Percentiles rank a stretch among this genome's conserved stretches.
These are phyloP conservation scores for Agrochola lychnidis DNA, from an alignment of 2,888 invertebrate species.

Conservation along the genomic window DNA sequence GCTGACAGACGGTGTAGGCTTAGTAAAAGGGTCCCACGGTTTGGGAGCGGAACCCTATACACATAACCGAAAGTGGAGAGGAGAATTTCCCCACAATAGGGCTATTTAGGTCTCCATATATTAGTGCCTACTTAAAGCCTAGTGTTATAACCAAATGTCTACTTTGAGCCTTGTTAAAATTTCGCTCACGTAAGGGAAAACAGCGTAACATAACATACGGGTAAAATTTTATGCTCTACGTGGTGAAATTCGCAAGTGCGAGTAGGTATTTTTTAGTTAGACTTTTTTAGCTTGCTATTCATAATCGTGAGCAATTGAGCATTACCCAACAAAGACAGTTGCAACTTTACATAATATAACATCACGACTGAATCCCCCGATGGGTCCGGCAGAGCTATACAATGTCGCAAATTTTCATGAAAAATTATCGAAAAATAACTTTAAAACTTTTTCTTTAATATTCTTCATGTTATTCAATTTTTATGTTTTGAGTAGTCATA, in stretches of 20 bases:
- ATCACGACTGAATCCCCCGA: too few relatives aligned
- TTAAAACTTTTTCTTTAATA: too few relatives aligned
- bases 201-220: conserved; percentile 9
- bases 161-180: conserved; percentile 26
- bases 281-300: conserved; percentile 27
- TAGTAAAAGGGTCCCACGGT: too few relatives aligned
- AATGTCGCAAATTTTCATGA: too few relatives aligned
- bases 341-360: too few relatives aligned
- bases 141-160: conserved; percentile 41
- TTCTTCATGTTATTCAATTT: too few relatives aligned
- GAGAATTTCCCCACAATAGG: not conserved
- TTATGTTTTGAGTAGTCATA: too few relatives aligned
- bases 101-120: not conserved
- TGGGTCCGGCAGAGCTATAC: too few relatives aligned
- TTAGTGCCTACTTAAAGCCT: conserved; percentile 16
- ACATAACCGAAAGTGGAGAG: not conserved
- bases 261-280: conserved; percentile 8
- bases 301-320: conserved; percentile 2
- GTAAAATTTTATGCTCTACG: conserved; percentile 40
- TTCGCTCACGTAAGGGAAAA: conserved; percentile 48
- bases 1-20: not conserved
- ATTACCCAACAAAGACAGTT: not conserved
- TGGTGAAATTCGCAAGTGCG: conserved; percentile 36
- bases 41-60: not conserved
- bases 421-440: too few relatives aligned